Base-by-base conservation (phyloP, 2,113 vertebrate genomes). In the Bubo scandiacus region DNA sequence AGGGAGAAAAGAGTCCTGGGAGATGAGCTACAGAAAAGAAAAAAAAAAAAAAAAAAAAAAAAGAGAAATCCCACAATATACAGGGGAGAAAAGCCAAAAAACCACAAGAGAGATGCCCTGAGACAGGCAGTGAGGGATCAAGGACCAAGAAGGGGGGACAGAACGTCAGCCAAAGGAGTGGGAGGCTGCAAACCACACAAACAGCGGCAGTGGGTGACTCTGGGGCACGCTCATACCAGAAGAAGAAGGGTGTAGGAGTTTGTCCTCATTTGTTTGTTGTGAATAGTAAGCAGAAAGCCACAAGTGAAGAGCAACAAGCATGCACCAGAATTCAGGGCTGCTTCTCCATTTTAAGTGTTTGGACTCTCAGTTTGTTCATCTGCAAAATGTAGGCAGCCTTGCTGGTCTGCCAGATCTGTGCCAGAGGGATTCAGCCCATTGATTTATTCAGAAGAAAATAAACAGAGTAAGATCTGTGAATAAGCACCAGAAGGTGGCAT, bases 51-150 rank as follows among this genome's bases (percentile, higher is more conserved):
- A 18, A 43, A 16, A 14, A 9, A 26, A 5, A 51, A 11, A 49
- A 5, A 34, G 42, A 54, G 1, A 23, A 62, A 36, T 20, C 19
- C 20, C 52, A 38, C 8, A 68, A 63, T 16, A 62, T 12, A 58
- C 12, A 10, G 40, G 21, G 22, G 14, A 62, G 23, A 32, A 71
- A 62, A 58, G 23, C 4, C 8, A 62, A 81, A 43, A 59, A 32
- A 2, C 0, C 25, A 66, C 13, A 61, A n/a, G 15, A 58, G 15
- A 47, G 29, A 29, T 29, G 14, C 22, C 15, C 36, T 2, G 0
- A 45, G n/a, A 66, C 23, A 83, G 54, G 22, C 36, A 32, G 38
- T 20, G 52, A 63, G 10, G 32, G n/a, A 59, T 36, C 36, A 52
- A 74, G 14, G 45, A 38, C 26, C 12, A 65, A 54, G n/a, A 67